A percentile compares a stretch with the other conserved stretches of the same genome.
Evolutionary conservation across 2,113 vertebrate species (phyloP).

Genomic region (Formicarius rufipectus): DNA sequence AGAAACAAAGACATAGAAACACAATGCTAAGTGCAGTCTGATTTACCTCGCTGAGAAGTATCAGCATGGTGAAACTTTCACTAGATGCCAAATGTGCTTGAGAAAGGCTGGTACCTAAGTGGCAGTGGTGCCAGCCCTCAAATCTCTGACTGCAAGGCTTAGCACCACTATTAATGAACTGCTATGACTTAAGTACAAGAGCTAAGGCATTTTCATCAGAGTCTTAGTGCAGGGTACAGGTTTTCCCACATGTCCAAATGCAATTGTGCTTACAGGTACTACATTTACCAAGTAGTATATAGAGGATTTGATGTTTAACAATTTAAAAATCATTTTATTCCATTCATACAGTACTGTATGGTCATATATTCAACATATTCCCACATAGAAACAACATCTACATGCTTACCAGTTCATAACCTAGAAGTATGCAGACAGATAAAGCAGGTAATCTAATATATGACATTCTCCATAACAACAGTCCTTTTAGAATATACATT

Average conservation of each 20-base stretch:
- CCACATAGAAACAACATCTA: background rate
- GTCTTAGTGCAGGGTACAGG: background rate
- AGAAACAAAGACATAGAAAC: background rate
- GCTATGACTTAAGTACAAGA: background rate
- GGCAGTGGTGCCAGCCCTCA: background rate
- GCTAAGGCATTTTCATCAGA: background rate
- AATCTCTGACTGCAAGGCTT: background rate
- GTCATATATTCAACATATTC: background rate
- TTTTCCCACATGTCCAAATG: background rate
- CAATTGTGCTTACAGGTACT: background rate
- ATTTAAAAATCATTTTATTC: background rate
- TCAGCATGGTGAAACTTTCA: background rate
- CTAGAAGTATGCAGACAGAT: background rate
- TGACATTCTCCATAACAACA: background rate
- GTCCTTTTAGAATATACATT: background rate
- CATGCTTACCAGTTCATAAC: background rate
- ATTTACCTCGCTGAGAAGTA: background rate
- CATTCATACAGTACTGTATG: background rate
- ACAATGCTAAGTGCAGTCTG: background rate
- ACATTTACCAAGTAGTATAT: background rate
- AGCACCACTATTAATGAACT: background rate
- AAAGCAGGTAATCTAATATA: background rate
- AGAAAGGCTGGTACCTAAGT: background rate
- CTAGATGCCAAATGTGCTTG: background rate
- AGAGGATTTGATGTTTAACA: accelerated